Conservation (phyloP, 1,140 invertebrate species). For the Caenorhabditis remanei region DNA sequence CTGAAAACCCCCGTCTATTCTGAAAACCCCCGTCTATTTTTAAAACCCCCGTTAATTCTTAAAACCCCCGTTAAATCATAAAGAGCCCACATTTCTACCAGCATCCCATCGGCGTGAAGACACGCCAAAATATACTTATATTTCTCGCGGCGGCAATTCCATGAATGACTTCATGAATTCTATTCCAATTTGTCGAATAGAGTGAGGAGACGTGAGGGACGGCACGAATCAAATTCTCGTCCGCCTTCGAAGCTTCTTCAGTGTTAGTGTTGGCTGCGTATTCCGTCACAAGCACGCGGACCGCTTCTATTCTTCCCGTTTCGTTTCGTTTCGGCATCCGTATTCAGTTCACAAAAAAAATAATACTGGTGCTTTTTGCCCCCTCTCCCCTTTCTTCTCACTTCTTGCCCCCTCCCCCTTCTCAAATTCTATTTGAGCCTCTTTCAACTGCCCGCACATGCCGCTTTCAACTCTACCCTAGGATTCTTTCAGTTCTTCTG, state of each 20-base stretch:
- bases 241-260: conserved; percentile 9
- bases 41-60: no score
- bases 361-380: conserved; percentile 56
- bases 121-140: conserved; percentile 5
- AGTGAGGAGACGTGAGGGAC: neutral
- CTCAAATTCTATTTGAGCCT: conserved; percentile 54
- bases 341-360: conserved; percentile 55
- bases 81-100: conserved; percentile 30
- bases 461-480: conserved; percentile 32
- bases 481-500: conserved; percentile 22
- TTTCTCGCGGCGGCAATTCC: neutral
- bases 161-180: conserved; percentile 45
- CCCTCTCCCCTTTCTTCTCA: conserved; percentile 21
- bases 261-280: conserved; percentile 4
- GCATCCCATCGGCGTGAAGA: neutral
- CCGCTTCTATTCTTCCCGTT: conserved; percentile 29
- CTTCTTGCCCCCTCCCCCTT: conserved; percentile 37
- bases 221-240: conserved; percentile 46
- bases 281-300: conserved; percentile 19
- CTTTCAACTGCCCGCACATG: conserved; percentile 51
- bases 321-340: conserved; percentile 23
- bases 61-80: no score
- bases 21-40: no score
- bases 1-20: no score
- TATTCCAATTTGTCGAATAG: conserved; percentile 10